Evolutionary conservation across 2,797 vertebrate genomes (phyloP), one percentile per base, ranked within the genome.

Genomic region (Gallinago nigripennis): DNA sequence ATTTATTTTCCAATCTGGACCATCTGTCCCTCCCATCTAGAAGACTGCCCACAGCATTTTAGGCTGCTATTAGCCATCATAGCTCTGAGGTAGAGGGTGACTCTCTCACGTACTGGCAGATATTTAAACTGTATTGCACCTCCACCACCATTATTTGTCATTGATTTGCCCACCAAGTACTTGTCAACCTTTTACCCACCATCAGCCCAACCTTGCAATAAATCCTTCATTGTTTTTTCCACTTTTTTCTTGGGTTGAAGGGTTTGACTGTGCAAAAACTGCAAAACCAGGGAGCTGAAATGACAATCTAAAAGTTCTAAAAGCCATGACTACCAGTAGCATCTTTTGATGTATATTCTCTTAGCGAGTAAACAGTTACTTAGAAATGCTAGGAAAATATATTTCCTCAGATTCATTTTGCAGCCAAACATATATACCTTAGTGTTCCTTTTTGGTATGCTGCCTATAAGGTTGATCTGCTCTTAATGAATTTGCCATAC

Each of bases 381-480:
- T 77, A 93, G 68, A 86, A 95, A 94, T 89, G 46, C 33, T 80
- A 96, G 64, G 90, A 96, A 97, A 97, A 97, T 93, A 70, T 25
- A 94, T 96, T 98, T 96, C 88, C 80, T 86, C 95, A 95, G 88
- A 46, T 96, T 53, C 76, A 81, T 84, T 94, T 89, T 96, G 56
- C 84, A 92, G 50, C 28, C 88, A 95, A 91, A 82, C 72, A 50
- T 17, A 57, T 70, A 94, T 91, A 31, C 61, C 75, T 94, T 92
- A 94, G 90, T 96, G 82, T 58, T 76, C 7, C 16, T 72, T 94
- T 43, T 94, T 97, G 95, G 88, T 78, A 66, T 48, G 35, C 63
- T 90, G 95, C 94, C 92, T 79, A 69, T 76, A 86, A 70, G 53
- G 45, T 90, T 94, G 94, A 94, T 89, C 64, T 70, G 37, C 88